phyloP scores from a whole-genome alignment of 2,113 vertebrate species.

The Leptodactylus fuscus region DNA sequence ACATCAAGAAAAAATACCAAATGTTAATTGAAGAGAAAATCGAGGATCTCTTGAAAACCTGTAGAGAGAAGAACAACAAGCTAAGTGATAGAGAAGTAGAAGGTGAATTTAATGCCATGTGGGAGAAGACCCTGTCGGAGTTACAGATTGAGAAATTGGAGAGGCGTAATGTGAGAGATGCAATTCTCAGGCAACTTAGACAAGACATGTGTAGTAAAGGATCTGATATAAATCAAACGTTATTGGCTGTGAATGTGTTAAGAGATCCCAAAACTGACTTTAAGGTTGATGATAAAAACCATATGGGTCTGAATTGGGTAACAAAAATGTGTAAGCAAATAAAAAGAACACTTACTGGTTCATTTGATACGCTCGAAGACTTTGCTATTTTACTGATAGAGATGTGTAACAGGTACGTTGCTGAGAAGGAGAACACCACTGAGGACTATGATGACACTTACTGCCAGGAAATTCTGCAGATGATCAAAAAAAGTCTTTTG shows the following conservation, averaged over 20 bases:
- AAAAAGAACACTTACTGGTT: constrained; percentile 57
- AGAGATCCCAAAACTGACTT: constrained; percentile 27
- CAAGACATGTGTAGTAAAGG: constrained; percentile 67
- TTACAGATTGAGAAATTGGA: constrained; percentile 61
- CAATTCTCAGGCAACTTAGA: constrained; percentile 67
- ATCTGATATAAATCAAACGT: constrained; percentile 66
- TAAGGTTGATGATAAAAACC: constrained; percentile 63
- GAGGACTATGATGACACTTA: constrained; percentile 68
- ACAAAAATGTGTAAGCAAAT: background rate
- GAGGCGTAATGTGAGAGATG: constrained; percentile 65
- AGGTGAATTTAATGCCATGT: constrained; percentile 74
- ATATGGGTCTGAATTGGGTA: background rate
- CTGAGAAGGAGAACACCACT: constrained; percentile 63
- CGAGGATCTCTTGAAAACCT: constrained; percentile 64
- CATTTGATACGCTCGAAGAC: constrained; percentile 63
- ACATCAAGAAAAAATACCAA: constrained; percentile 18
- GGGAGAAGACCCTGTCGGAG: constrained; percentile 64
- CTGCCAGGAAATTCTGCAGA: constrained; percentile 67
- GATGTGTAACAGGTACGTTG: constrained; percentile 65
- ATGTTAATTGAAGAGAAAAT: constrained; percentile 66
- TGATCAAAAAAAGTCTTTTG: constrained; percentile 63
- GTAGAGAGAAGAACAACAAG: constrained; percentile 63
- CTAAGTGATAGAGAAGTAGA: constrained; percentile 67
- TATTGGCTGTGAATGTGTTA: constrained; percentile 60
- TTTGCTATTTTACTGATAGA: constrained; percentile 65